These are phyloP conservation scores for Taurulus bubalis DNA, from an alignment of 2,113 vertebrate species.

Conservation along the genomic window DNA sequence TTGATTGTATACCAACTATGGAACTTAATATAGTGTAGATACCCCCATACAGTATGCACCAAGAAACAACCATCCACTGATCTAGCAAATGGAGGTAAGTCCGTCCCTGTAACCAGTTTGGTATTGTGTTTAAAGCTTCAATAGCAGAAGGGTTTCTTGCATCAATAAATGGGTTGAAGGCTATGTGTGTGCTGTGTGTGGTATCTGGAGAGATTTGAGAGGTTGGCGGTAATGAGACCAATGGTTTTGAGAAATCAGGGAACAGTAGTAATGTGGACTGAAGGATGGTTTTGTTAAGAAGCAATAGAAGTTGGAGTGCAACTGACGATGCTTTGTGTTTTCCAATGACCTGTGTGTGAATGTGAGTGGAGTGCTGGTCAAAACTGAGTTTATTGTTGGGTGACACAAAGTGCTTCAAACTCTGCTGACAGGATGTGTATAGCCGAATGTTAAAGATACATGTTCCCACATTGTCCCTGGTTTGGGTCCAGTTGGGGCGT, in stretches of 20 bases:
- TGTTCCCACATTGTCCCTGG: not conserved
- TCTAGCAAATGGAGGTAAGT: not conserved
- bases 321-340: not conserved
- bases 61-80: not conserved
- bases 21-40: not conserved
- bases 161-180: not conserved
- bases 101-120: not conserved
- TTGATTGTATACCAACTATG: not conserved
- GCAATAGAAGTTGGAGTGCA: not conserved
- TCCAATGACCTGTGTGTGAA: not conserved
- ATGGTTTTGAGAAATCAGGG: not conserved
- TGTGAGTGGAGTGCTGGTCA: not conserved
- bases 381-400: not conserved
- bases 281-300: not conserved
- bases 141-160: not conserved
- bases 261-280: not conserved
- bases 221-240: not conserved
- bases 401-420: constrained; percentile 6
- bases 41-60: not conserved
- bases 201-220: not conserved
- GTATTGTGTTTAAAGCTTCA: not conserved
- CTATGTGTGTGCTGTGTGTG: too few relatives aligned
- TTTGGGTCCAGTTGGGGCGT: not conserved
- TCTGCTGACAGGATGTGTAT: not conserved
- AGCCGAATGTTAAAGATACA: not conserved